phyloP scores from a whole-genome alignment of 2,797 vertebrate genomes.

The Margarornis squamiger region DNA sequence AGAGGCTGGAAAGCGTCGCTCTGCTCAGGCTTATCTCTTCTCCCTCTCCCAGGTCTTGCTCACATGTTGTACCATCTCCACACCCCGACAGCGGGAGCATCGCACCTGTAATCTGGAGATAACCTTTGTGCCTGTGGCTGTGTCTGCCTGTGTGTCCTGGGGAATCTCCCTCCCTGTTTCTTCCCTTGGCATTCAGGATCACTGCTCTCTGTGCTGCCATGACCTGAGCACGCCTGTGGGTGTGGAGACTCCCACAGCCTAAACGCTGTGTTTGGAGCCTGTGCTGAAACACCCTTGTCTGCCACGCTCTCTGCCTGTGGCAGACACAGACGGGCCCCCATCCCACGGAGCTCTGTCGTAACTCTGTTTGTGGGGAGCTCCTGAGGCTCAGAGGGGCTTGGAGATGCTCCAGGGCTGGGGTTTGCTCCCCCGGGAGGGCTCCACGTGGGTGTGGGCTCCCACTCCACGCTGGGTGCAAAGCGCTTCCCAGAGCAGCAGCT shows the following conservation, averaged over 20 bases:
- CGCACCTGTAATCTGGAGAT: not conserved
- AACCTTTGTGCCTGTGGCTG: not conserved
- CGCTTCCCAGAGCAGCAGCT: accelerated
- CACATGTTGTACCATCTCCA: accelerated
- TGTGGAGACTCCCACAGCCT: not conserved
- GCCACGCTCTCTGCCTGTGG: not conserved
- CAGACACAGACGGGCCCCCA: accelerated
- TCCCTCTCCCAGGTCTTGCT: not conserved
- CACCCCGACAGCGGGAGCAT: accelerated
- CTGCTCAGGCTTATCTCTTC: not conserved
- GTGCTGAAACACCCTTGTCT: not conserved
- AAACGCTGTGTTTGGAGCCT: accelerated
- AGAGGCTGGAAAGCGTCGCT: not conserved
- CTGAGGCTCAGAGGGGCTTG: not conserved
- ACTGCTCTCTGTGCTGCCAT: not conserved
- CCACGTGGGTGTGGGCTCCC: not conserved
- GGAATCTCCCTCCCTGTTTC: not conserved
- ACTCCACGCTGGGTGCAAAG: not conserved
- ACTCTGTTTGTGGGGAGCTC: not conserved
- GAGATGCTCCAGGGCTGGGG: accelerated
- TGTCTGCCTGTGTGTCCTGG: accelerated
- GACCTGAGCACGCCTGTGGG: accelerated
- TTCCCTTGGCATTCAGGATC: not conserved
- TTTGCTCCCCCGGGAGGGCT: not conserved
- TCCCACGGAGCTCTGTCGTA: not conserved